Evolutionary conservation across 2,888 invertebrate genomes (phyloP).

Genomic region (Oeneis ivallda): DNA sequence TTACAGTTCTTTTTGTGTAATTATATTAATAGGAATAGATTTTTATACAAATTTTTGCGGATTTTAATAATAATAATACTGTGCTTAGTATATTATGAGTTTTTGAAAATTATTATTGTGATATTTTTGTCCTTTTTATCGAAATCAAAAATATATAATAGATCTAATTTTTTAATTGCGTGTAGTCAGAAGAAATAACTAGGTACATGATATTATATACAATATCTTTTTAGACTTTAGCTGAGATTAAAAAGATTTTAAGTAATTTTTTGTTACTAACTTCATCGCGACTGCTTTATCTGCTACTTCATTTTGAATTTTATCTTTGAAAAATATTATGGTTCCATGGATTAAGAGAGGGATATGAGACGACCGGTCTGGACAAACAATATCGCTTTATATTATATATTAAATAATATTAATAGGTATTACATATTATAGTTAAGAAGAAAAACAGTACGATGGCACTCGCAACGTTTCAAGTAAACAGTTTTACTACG

Average conservation of each 20-base stretch:
- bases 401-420: constrained; percentile 13
- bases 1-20: constrained; percentile 4
- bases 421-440: constrained; percentile 2
- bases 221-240: background rate
- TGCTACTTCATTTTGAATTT: background rate
- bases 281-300: background rate
- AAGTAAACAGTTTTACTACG: constrained; percentile 16
- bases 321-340: background rate
- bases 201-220: background rate
- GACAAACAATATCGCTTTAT: constrained; percentile 12
- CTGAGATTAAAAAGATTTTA: background rate
- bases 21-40: constrained; percentile 12
- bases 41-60: constrained; percentile 10
- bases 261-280: background rate
- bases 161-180: background rate
- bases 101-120: constrained; percentile 10
- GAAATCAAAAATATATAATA: background rate
- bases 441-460: constrained; percentile 12
- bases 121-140: constrained; percentile 10
- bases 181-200: background rate
- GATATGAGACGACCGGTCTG: background rate
- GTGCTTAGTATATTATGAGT: constrained; percentile 4
- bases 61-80: constrained; percentile 5
- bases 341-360: background rate
- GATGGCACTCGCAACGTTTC: constrained; percentile 35